Evolutionary conservation across 2,888 invertebrate genomes (phyloP).

Genomic region (Phalangium opilio): DNA sequence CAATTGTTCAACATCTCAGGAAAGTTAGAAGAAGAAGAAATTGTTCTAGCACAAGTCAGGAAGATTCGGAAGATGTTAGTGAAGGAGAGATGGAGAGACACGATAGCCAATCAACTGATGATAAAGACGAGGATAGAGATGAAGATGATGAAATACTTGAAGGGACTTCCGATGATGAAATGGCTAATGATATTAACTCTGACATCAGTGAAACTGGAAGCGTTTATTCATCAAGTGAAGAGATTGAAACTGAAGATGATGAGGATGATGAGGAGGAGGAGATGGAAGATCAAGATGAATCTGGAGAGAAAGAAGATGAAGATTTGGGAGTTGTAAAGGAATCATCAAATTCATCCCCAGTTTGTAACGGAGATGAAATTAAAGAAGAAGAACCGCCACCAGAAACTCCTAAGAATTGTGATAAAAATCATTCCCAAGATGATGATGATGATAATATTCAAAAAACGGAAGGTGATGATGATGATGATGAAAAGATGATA

Average conservation of each 20-base stretch:
- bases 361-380: too few species aligned
- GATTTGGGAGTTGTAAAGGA: too few species aligned
- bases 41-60: conserved; percentile 14
- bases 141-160: not conserved
- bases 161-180: conserved; percentile 14
- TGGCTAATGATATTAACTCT: conserved; percentile 8
- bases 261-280: conserved; percentile 1
- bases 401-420: conserved; percentile 4
- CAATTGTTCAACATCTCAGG: not conserved
- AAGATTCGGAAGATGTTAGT: conserved; percentile 18
- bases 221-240: conserved; percentile 14
- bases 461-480: too few species aligned
- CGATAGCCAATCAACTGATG: not conserved
- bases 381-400: not conserved
- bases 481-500: not conserved
- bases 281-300: too few species aligned
- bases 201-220: conserved; percentile 18
- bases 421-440: too few species aligned
- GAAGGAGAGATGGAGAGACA: conserved; percentile 7
- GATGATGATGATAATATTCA: too few species aligned
- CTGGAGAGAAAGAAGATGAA: too few species aligned
- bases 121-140: not conserved
- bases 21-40: conserved; percentile 12
- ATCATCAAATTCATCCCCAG: not conserved
- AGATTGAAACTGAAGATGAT: conserved; percentile 8